Conservation (phyloP, 1,140 invertebrate genomes). For the Globodera rostochiensis region DNA sequence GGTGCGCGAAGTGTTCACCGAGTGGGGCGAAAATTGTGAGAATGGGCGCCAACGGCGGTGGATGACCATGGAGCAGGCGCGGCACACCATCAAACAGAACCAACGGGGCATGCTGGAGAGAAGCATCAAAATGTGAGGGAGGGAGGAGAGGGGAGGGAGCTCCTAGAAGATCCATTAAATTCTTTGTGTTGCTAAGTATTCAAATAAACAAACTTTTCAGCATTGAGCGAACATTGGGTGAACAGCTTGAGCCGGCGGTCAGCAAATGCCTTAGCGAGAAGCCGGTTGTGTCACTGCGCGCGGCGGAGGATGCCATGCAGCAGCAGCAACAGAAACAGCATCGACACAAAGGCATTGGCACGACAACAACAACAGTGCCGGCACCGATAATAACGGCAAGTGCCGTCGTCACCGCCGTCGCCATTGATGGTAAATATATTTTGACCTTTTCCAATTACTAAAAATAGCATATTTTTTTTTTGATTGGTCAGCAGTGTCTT, state of each 20-base stretch:
- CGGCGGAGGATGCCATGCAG: background rate
- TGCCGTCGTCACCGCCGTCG: background rate
- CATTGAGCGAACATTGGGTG: conserved; percentile 1
- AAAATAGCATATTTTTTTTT: too few relatives aligned
- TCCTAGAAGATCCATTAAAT: too few relatives aligned
- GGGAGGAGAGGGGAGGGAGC: too few relatives aligned
- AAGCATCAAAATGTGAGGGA: conserved; percentile 18
- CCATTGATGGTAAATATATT: background rate
- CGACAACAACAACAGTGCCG: too few relatives aligned
- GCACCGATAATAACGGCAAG: too few relatives aligned
- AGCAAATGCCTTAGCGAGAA: background rate
- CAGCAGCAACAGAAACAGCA: too few relatives aligned
- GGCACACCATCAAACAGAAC: conserved; percentile 21
- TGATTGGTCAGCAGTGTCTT: too few relatives aligned
- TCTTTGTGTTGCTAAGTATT: background rate
- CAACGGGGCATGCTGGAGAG: conserved; percentile 22
- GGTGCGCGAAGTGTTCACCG: conserved; percentile 20
- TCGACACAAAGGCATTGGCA: too few relatives aligned
- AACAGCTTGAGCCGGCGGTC: background rate
- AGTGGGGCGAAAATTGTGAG: conserved; percentile 32
- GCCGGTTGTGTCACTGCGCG: background rate
- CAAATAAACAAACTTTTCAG: background rate
- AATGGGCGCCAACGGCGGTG: conserved; percentile 28
- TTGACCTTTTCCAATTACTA: too few relatives aligned
- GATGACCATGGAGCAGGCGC: conserved; percentile 21